Evolutionary conservation across 2,797 vertebrate species (phyloP).

Genomic region (Tympanoctomys barrerae): DNA sequence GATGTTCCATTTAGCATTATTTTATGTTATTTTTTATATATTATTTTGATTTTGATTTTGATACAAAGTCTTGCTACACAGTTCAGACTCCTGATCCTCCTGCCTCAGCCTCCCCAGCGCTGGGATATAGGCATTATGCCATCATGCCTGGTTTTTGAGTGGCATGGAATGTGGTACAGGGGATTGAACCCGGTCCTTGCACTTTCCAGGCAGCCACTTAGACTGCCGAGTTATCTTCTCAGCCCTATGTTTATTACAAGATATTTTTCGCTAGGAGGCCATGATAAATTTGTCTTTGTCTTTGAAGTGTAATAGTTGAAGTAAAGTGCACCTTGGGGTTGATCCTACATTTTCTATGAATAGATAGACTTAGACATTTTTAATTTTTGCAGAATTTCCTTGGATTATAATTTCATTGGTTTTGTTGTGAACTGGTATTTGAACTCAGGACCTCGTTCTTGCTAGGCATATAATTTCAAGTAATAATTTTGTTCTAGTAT

Average conservation of each 20-base stretch:
- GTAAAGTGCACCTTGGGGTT: background rate
- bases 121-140: no score
- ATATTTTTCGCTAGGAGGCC: background rate
- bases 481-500: background rate
- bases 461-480: background rate
- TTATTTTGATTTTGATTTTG: no score
- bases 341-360: background rate
- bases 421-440: no score
- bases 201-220: no score
- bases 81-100: no score
- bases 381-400: slow-evolving; percentile 19
- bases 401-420: background rate
- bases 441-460: no score
- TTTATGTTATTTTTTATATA: slow-evolving; percentile 18
- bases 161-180: no score
- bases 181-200: no score
- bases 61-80: no score
- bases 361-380: background rate
- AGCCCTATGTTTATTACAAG: background rate
- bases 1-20: background rate
- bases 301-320: slow-evolving; percentile 26
- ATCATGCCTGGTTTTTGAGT: no score
- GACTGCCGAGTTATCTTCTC: no score
- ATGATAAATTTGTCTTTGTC: slow-evolving; percentile 10
- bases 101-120: no score